A percentile compares a stretch with the other conserved stretches of the same genome.
These are phyloP conservation scores for Tetraodon nigroviridis DNA, from an alignment of 2,113 vertebrate genomes.

Conservation along the genomic window DNA sequence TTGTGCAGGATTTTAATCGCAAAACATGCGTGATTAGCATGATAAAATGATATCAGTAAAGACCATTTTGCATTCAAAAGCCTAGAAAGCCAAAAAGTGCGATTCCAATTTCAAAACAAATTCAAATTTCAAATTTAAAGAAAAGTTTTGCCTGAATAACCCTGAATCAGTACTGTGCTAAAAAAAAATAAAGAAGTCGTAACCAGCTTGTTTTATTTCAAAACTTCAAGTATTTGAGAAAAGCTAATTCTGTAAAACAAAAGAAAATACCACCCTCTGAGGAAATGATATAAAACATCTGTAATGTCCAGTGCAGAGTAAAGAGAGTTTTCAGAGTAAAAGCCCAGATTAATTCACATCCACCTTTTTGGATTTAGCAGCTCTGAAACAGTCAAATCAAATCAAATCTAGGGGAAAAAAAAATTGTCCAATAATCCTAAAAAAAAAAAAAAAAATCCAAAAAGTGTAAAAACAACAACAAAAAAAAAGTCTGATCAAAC, in stretches of 20 bases:
- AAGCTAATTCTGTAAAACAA: constrained; percentile 7
- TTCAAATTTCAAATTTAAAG: background rate
- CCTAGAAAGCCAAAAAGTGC: constrained; percentile 18
- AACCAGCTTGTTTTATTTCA: constrained; percentile 10
- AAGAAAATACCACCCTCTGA: constrained; percentile 2
- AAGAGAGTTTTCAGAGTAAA: background rate
- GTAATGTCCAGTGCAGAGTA: constrained; percentile 5
- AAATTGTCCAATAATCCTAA: constrained; percentile 8
- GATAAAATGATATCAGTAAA: background rate
- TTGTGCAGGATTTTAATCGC: constrained; percentile 10
- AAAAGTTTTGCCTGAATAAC: background rate
- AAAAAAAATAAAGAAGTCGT: constrained; percentile 1
- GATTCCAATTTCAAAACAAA: constrained; percentile 21
- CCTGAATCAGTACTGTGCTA: background rate
- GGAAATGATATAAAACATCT: background rate
- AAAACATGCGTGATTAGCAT: constrained; percentile 13
- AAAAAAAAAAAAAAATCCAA: too few species aligned
- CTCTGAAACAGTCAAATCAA: constrained; percentile 9
- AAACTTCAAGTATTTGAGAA: constrained; percentile 38
- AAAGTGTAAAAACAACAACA: too few species aligned
- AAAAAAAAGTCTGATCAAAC: too few species aligned
- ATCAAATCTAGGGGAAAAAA: constrained; percentile 12
- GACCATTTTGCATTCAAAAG: too few species aligned
- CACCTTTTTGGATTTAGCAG: constrained; percentile 12
- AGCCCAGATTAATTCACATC: constrained; percentile 1